Base-by-base conservation (phyloP, 23 tunicate species). In the Clavelina lepadiformis region DNA sequence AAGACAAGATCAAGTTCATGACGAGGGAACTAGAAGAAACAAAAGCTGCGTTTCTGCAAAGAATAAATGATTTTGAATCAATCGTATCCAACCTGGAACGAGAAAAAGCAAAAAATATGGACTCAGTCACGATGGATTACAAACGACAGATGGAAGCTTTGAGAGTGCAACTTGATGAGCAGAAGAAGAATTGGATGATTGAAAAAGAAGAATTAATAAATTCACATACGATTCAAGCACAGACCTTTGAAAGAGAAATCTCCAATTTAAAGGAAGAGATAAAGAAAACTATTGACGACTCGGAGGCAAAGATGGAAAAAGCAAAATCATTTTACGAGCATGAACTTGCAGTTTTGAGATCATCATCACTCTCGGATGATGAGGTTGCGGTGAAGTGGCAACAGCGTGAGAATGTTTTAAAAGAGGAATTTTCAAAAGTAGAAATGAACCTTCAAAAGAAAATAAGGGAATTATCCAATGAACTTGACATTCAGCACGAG, bases 281-380 rank as follows among this genome's bases (percentile, higher is more conserved):
- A 33, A 89, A 63, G 36, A 89, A 76, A 61, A 5, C 36, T 13
- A 37, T 67, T 1, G 97, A 77, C 1, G 88, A 81, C 31, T 58
- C 31, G 5, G 89, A 89, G 15, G 75, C 52, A 6, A 89, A 89
- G 71, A 63, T 89, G 77, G 80, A 75, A n/a, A 89, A 89, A 57
- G 72, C 82, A 27, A 89, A 81, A 53, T 73, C 79, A 0, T 81
- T 81, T 62, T 89, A 89, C 38, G 91, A 89, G 36, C 83, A 74
- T 11, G 97, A 89, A 57, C 78, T 89, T 8, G 66, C 22, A 36
- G 97, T 68, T 13, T 4, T 80, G 45, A 55, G 67, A 27, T 61
- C 68, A 13, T 67, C 75, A 28, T 26, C 56, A 8, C 33, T 56
- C 23, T 50, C 73, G 5, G 72, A 78, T 38, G 73, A 78, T 18